A percentile compares a stretch with the other conserved stretches of the same genome.
phyloP scores from a whole-genome alignment of 2,888 invertebrate genomes.

The Oligia strigilis region DNA sequence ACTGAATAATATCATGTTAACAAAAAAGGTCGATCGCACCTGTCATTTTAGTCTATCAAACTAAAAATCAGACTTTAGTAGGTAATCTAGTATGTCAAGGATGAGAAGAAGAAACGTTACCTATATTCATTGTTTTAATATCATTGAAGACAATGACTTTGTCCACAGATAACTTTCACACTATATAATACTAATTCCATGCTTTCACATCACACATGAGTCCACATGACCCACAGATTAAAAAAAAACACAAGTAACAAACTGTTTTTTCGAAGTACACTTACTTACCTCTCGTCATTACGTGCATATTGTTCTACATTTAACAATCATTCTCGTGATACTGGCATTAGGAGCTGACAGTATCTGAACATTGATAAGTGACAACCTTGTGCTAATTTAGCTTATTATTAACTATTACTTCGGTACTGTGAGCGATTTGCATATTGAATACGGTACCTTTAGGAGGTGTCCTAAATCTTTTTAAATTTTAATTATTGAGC shows the following conservation, averaged over 20 bases:
- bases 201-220: not conserved
- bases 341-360: slow-evolving; percentile 64
- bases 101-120: not conserved
- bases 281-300: slow-evolving; percentile 8
- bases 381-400: slow-evolving; percentile 81
- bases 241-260: slow-evolving; percentile 4
- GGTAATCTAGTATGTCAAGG: not conserved
- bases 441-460: slow-evolving; percentile 20
- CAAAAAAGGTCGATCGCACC: too few species aligned
- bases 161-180: slow-evolving; percentile 1
- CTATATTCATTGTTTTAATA: not conserved
- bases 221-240: slow-evolving; percentile 21
- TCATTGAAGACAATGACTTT: not conserved
- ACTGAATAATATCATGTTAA: too few species aligned
- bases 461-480: not conserved
- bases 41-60: not conserved
- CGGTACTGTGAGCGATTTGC: slow-evolving; percentile 48
- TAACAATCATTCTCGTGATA: slow-evolving; percentile 69
- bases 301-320: slow-evolving; percentile 58
- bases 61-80: too few species aligned
- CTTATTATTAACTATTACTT: slow-evolving; percentile 75
- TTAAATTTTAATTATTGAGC: not conserved
- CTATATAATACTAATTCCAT: not conserved
- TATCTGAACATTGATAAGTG: slow-evolving; percentile 73
- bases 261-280: slow-evolving; percentile 27